Evolutionary conservation across 1,140 invertebrate species (phyloP).

Genomic region (Camponotus pennsylvanicus): DNA sequence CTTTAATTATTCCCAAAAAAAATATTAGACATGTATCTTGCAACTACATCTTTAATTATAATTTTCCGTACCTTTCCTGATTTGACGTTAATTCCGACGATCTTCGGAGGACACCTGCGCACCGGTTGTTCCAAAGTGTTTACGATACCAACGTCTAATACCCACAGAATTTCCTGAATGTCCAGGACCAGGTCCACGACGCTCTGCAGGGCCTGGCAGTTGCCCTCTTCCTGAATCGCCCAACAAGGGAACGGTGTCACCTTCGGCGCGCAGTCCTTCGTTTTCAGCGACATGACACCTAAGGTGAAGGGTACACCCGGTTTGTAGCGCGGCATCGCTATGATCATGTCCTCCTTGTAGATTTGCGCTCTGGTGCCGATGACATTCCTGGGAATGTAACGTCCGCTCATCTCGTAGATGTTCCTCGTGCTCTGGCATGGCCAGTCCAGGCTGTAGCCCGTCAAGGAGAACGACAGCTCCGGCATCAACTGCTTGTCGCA

Average conservation of each 20-base stretch:
- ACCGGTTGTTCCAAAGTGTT: conserved; percentile 89
- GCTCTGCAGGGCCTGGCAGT: conserved; percentile 88
- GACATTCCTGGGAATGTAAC: conserved; percentile 87
- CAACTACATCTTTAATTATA: neutral
- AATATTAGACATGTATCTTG: neutral
- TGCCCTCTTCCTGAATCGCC: conserved; percentile 88
- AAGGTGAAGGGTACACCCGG: conserved; percentile 88
- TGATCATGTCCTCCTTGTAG: conserved; percentile 86
- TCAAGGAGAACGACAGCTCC: conserved; percentile 79
- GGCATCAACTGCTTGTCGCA: conserved; percentile 37
- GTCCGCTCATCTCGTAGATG: conserved; percentile 87
- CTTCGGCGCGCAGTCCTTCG: conserved; percentile 82
- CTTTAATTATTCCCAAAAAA: neutral
- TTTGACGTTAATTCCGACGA: conserved; percentile 88
- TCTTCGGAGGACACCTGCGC: conserved; percentile 89
- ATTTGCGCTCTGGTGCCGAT: conserved; percentile 89
- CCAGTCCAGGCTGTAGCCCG: conserved; percentile 86
- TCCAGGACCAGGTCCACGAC: conserved; percentile 88
- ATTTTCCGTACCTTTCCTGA: conserved; percentile 84
- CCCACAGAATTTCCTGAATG: conserved; percentile 89
- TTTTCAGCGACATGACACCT: conserved; percentile 86
- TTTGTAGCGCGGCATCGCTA: conserved; percentile 88
- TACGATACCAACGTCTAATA: conserved; percentile 89
- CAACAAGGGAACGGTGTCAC: conserved; percentile 89
- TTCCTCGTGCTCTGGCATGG: conserved; percentile 87